Evolutionary conservation across 2,888 invertebrate genomes (phyloP).

Genomic region (Pecten maximus): DNA sequence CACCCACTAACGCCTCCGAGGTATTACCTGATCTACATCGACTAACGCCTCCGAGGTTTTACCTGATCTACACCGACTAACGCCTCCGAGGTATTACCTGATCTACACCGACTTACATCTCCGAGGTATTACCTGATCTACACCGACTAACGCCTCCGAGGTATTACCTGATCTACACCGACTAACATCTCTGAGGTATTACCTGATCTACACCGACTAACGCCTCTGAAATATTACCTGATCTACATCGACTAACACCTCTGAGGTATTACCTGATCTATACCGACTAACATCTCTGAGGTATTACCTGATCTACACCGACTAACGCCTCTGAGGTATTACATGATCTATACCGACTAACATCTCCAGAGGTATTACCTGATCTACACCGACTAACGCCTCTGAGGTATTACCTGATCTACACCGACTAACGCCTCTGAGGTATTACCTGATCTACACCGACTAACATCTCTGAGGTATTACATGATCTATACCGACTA

Average conservation of each 20-base stretch:
- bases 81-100: background rate
- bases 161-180: constrained; percentile 4
- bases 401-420: background rate
- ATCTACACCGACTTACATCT: background rate
- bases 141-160: background rate
- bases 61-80: no score
- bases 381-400: no score
- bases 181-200: background rate
- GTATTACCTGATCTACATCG: no score
- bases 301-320: constrained; percentile 4
- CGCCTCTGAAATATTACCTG: background rate
- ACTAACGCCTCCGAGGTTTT: no score
- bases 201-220: background rate
- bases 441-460: constrained; percentile 8
- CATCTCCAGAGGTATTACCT: no score
- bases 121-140: background rate
- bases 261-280: background rate
- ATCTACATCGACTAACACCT: background rate
- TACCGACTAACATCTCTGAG: background rate
- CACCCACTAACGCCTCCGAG: no score
- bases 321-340: background rate
- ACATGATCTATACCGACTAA: no score
- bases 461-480: no score
- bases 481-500: no score
- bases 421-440: background rate